A percentile compares a stretch with the other conserved stretches of the same genome.
Conservation (phyloP, 2,113 vertebrate species). For the Prolemur simus region DNA sequence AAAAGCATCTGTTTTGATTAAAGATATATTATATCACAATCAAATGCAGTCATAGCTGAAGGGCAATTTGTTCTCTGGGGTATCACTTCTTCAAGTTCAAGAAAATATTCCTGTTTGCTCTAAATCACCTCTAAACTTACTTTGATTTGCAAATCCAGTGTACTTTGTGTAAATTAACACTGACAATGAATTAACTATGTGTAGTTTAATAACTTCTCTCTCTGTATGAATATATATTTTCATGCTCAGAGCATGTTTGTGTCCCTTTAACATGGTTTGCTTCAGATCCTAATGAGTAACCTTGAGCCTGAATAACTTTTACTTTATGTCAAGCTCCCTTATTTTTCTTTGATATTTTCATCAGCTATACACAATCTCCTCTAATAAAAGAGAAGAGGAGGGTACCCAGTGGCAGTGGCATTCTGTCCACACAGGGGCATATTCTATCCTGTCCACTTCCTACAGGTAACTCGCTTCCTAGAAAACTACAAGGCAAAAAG, state of each 20-base stretch:
- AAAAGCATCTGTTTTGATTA: conserved; percentile 71
- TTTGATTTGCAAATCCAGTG: conserved; percentile 68
- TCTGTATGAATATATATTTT: conserved; percentile 1
- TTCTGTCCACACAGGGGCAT: not conserved
- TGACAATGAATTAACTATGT: conserved; percentile 34
- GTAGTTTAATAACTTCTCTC: not conserved
- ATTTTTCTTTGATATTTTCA: conserved; percentile 11
- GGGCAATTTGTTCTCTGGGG: conserved; percentile 56
- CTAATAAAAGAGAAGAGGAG: not conserved
- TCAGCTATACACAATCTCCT: not conserved
- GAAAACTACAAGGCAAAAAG: not conserved
- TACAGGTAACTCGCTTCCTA: not conserved
- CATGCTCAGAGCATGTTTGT: not conserved
- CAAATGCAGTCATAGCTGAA: conserved; percentile 58
- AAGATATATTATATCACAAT: conserved; percentile 68
- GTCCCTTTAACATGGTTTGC: not conserved
- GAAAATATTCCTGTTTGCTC: conserved; percentile 63
- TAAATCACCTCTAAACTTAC: conserved; percentile 60
- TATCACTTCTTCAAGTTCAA: conserved; percentile 35
- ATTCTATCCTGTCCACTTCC: not conserved
- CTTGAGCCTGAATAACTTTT: conserved; percentile 23
- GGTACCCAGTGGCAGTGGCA: not conserved
- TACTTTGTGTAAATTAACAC: conserved; percentile 52
- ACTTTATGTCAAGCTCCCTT: not conserved
- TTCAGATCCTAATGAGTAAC: conserved; percentile 38